Conservation (phyloP, 2,888 invertebrate genomes). For the Caenorhabditis sp. region DNA sequence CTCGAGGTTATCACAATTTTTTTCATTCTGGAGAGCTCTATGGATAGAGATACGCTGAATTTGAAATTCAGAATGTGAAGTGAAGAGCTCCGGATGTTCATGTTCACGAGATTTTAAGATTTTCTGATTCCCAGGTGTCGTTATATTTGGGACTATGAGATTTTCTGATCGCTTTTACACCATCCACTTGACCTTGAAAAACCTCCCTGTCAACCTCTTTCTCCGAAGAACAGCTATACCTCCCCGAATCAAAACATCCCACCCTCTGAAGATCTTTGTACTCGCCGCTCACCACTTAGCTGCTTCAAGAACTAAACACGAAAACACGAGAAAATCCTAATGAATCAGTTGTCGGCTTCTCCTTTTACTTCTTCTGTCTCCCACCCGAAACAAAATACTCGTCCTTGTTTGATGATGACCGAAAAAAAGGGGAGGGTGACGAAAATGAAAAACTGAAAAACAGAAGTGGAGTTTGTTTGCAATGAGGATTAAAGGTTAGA, state of each 20-base stretch:
- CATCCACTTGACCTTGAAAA: background rate
- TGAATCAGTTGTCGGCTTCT: constrained; percentile 21
- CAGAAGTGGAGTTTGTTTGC: constrained; percentile 20
- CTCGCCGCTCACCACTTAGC: background rate
- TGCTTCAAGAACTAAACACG: background rate
- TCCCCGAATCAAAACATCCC: constrained; percentile 8
- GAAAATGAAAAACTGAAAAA: constrained; percentile 44
- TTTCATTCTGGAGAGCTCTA: too few species aligned
- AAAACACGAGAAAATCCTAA: background rate
- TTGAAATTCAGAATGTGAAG: too few species aligned
- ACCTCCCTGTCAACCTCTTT: background rate
- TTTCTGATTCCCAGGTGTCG: too few species aligned
- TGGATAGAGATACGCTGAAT: too few species aligned
- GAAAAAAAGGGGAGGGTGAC: constrained; percentile 10
- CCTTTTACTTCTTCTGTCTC: background rate
- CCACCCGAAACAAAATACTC: constrained; percentile 35
- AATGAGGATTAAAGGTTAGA: constrained; percentile 40
- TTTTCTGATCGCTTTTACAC: background rate
- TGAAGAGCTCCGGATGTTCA: too few species aligned
- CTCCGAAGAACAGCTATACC: background rate
- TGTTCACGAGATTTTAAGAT: too few species aligned
- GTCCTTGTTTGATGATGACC: constrained; percentile 12
- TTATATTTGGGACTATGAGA: too few species aligned
- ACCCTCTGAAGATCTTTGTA: background rate
- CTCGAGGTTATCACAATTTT: too few species aligned